Conservation (phyloP, 2,888 invertebrate genomes). For the Timema cristinae region DNA sequence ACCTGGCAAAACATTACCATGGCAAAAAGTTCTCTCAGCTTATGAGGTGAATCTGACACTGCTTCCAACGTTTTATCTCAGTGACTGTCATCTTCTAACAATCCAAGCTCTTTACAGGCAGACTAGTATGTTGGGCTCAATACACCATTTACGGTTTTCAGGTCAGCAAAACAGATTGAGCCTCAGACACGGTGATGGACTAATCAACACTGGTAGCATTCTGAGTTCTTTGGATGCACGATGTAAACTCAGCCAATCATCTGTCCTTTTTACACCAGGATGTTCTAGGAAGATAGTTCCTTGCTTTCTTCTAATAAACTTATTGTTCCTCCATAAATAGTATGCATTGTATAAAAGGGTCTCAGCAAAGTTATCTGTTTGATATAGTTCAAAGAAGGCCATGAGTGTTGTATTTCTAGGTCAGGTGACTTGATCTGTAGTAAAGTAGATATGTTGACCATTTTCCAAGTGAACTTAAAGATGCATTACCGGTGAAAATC, state of each 20-base stretch:
- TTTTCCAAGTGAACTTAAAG: constrained; percentile 27
- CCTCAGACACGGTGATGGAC: constrained; percentile 32
- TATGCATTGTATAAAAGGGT: constrained; percentile 39
- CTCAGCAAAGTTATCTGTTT: constrained; percentile 40
- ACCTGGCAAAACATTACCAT: no score
- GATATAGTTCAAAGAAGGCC: constrained; percentile 36
- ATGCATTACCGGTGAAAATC: constrained; percentile 4
- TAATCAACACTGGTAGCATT: background rate
- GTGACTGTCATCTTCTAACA: constrained; percentile 41
- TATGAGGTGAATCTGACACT: no score
- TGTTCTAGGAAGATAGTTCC: constrained; percentile 14
- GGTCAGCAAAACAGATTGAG: constrained; percentile 38
- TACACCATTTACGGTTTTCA: constrained; percentile 39
- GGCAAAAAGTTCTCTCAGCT: no score
- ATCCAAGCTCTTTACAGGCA: constrained; percentile 37
- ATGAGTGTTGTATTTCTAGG: constrained; percentile 37
- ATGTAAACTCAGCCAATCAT: background rate
- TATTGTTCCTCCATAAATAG: constrained; percentile 30
- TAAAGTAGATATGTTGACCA: constrained; percentile 28
- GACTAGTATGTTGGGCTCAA: constrained; percentile 36
- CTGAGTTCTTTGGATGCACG: background rate
- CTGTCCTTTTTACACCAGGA: background rate
- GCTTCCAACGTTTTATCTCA: constrained; percentile 37
- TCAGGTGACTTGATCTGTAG: constrained; percentile 25
- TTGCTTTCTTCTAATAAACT: constrained; percentile 29